These are phyloP conservation scores for Hyaena hyaena DNA, from an alignment of 2,113 vertebrate genomes.

Conservation along the genomic window DNA sequence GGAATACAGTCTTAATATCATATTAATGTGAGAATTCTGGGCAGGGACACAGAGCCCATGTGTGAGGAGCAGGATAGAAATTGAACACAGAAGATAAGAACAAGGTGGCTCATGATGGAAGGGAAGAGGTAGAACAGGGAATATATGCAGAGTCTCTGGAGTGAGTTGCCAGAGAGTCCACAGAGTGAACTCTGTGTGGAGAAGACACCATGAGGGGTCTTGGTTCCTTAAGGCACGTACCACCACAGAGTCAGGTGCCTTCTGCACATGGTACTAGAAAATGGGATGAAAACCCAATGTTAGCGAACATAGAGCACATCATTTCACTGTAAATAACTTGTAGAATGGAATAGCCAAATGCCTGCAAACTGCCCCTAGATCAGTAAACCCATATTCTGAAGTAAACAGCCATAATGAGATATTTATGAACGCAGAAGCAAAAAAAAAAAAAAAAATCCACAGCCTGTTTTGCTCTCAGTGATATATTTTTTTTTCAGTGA, in stretches of 20 bases:
- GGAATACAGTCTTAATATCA: neutral
- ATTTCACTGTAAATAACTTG: neutral
- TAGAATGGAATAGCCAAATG: neutral
- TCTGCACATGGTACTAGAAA: neutral
- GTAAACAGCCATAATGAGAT: neutral
- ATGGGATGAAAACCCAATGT: neutral
- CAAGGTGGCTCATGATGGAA: neutral
- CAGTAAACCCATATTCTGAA: neutral
- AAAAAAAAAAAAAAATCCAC: neutral
- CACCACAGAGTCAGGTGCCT: rapidly evolving
- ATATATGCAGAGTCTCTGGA: neutral
- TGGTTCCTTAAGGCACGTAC: neutral
- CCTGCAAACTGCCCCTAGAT: neutral
- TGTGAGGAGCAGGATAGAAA: neutral
- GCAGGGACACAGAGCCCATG: neutral
- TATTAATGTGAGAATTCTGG: neutral
- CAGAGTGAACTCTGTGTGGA: neutral
- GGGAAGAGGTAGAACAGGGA: neutral
- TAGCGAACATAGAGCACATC: neutral
- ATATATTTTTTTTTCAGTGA: neutral
- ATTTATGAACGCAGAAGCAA: neutral
- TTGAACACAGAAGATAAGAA: neutral
- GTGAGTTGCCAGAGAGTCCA: neutral
- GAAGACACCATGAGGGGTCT: neutral
- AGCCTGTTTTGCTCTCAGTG: neutral